Evolutionary conservation across 2,113 vertebrate species (phyloP), one percentile per base, ranked within the genome.

Genomic region (Nycticryphes semicollaris): DNA sequence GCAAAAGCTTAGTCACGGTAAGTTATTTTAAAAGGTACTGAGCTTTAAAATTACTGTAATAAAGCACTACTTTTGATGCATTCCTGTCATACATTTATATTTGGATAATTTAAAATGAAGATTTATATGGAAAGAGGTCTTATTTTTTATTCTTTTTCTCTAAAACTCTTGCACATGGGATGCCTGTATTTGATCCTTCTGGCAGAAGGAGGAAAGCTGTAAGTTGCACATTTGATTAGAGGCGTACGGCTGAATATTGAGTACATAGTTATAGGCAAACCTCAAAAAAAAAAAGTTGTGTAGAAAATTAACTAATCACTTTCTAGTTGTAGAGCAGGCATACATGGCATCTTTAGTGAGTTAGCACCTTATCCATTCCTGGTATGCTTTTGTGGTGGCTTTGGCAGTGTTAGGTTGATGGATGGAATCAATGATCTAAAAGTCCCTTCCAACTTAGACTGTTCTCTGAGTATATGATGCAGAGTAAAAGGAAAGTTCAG

Each of bases 1-100:
- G 54, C 15, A 91, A 80, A 80, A 80, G 5, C 75, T 91, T 82
- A 89, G 73, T 91, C 86, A 92, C 23, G n/a, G 41, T 18, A 62
- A 60, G 16, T 57, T 96, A 76, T 96, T 96, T 96, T 88, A 83
- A 85, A 96, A 79, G 45, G 5, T 33, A 67, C 22, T 62, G 66
- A 91, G 45, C 9, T 88, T 85, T 13, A 1, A 87, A 88, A 92
- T 67, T 2, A 28, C 47, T 63, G 28, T 50, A 68, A 70, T 31
- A 54, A 94, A 73, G 37, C 43, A 50, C 20, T 48, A 8, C 15
- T 70, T 86, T 90, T 81, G 56, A 43, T 70, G 21, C 43, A 43
- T 63, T 63, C n/a, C 13, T 89, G 53, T 13, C 10, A 62, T 66
- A n/a, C 15, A n/a, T 84, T 89, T 72, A n/a, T 41, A 66, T 73